These are phyloP conservation scores for Acleris literana DNA, from an alignment of 2,888 invertebrate species.

Conservation along the genomic window DNA sequence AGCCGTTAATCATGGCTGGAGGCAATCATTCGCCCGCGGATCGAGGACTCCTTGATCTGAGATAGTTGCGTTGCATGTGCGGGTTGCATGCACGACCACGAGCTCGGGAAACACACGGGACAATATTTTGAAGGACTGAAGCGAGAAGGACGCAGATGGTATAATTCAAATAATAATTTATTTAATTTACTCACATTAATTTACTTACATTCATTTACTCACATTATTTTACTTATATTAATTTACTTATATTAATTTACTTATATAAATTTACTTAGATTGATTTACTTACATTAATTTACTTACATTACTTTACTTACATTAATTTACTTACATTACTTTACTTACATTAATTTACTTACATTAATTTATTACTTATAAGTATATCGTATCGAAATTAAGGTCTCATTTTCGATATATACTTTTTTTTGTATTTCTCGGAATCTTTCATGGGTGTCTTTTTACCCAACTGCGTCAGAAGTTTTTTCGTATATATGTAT, in stretches of 20 bases:
- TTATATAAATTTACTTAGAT: background rate
- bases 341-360: background rate
- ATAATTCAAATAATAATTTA: no score
- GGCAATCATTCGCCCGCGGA: constrained; percentile 30
- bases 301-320: background rate
- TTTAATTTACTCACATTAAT: background rate
- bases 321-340: no score
- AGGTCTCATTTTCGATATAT: no score
- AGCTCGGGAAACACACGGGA: constrained; percentile 17
- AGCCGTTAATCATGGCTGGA: constrained; percentile 30
- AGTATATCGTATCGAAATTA: no score
- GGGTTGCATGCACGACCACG: constrained; percentile 21
- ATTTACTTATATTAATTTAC: background rate
- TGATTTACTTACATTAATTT: no score
- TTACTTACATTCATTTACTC: background rate
- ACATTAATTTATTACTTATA: no score
- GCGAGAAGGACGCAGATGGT: no score
- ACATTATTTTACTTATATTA: no score
- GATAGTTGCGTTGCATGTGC: constrained; percentile 31
- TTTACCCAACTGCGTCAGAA: no score
- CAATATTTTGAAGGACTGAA: background rate
- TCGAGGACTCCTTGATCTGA: constrained; percentile 32
- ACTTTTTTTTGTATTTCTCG: no score
- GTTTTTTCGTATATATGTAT: no score
- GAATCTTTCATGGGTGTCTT: no score